Base-by-base conservation (phyloP, 2,797 vertebrate genomes). In the Apogon hyalosoma region DNA sequence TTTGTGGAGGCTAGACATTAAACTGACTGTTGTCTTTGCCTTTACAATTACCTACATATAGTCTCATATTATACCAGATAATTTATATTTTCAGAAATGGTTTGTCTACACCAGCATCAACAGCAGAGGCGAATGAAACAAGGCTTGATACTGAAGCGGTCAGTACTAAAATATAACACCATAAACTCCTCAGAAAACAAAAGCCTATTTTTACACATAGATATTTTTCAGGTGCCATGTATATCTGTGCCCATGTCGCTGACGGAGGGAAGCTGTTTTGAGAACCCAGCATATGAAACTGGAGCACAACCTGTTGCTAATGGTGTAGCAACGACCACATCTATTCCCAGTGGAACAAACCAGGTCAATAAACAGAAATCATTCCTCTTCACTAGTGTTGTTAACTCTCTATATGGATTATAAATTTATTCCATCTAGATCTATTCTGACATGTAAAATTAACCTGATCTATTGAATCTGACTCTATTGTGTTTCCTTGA, bases 251-350 rank as follows among this genome's bases (percentile, higher is more conserved):
- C 80, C 52, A 82, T 75, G 61, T 48, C 39, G 52, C 77, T 68
- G 19, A 4, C 51, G 0, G 56, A 66, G 0, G 79, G 15, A 2
- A 90, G 75, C 68, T 88, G 41, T 69, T 94, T 93, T 70, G 90
- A 89, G 48, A 94, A 94, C 62, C 92, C 92, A 1, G 56, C 59
- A 0, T 94, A 93, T 31, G 79, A 80, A 14, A 36, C 48, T 6
- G 75, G 0, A 47, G 39, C 75, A 9, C 24, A 38, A 6, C 48
- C 56, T 7, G 21, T 55, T 6, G 28, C 69, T 16, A 49, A 38
- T 11, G 13, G 57, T 46, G 3, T 2, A 1, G 9, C 11, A 43
- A 33, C 73, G 0, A 24, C 63, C 38, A 33, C 68, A 15, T 9
- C 66, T 0, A 8, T 69, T 65, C 78, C 80, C 8, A 33, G 3